Percentiles rank a stretch among this genome's conserved stretches.
These are phyloP conservation scores for Streptopelia turtur DNA, from an alignment of 2,797 vertebrate species.

Conservation along the genomic window DNA sequence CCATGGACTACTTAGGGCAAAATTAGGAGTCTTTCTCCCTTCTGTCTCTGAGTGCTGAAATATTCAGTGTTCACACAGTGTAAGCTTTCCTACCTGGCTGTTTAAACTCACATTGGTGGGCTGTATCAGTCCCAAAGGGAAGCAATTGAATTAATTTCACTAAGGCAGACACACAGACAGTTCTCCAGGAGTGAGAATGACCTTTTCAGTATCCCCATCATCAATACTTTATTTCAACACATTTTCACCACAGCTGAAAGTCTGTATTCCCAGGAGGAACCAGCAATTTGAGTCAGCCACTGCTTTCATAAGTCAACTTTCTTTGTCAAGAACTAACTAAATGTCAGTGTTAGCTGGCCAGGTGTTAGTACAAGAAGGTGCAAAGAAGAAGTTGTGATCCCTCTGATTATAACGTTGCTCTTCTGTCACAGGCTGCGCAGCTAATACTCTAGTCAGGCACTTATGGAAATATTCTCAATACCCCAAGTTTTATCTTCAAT, in stretches of 20 bases:
- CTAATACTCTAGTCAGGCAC: neutral
- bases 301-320: neutral
- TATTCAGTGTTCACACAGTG: neutral
- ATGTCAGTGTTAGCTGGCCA: slow-evolving; percentile 36
- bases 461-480: neutral
- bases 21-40: neutral
- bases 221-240: slow-evolving; percentile 66
- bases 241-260: slow-evolving; percentile 53
- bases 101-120: slow-evolving; percentile 36
- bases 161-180: slow-evolving; percentile 27
- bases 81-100: slow-evolving; percentile 17
- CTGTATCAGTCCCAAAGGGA: neutral
- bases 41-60: neutral
- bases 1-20: neutral
- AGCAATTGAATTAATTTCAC: slow-evolving; percentile 63
- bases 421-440: neutral
- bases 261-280: slow-evolving; percentile 35
- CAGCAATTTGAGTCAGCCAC: slow-evolving; percentile 18
- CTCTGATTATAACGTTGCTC: neutral
- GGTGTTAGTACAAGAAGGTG: slow-evolving; percentile 10
- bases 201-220: slow-evolving; percentile 56
- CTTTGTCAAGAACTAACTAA: slow-evolving; percentile 46
- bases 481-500: neutral
- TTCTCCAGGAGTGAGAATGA: slow-evolving; percentile 43
- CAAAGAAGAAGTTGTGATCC: neutral